These are phyloP conservation scores for Epistrophe eligans DNA, from an alignment of 2,888 invertebrate genomes.

Conservation along the genomic window DNA sequence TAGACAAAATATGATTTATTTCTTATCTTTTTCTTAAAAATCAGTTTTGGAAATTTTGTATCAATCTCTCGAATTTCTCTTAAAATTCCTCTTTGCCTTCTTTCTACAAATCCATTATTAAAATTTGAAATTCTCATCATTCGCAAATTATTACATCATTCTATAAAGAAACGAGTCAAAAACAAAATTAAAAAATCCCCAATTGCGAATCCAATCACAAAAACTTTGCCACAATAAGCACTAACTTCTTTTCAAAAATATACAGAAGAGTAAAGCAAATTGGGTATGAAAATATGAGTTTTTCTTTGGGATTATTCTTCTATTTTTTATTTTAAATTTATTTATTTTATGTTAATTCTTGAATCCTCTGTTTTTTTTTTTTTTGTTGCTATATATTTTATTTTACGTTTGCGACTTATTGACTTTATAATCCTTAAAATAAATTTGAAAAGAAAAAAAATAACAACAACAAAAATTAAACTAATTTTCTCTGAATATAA, in stretches of 20 bases:
- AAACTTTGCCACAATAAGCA: conserved; percentile 44
- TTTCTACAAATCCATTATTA: too few relatives aligned
- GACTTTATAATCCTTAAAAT: conserved; percentile 48
- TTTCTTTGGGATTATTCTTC: conserved; percentile 36
- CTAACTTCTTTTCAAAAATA: conserved; percentile 8
- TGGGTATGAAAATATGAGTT: background rate
- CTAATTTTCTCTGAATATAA: conserved; percentile 39
- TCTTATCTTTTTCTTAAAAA: too few relatives aligned
- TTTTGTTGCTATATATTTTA: conserved; percentile 28
- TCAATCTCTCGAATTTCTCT: too few relatives aligned
- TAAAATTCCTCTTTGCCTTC: too few relatives aligned
- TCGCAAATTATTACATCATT: too few relatives aligned
- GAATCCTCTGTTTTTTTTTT: conserved; percentile 51
- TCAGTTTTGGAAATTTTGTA: too few relatives aligned
- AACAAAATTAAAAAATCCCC: conserved; percentile 20
- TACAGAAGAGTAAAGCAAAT: background rate
- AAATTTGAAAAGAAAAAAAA: conserved; percentile 15
- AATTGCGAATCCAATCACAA: conserved; percentile 26
- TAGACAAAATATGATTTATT: too few relatives aligned
- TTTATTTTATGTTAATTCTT: conserved; percentile 68
- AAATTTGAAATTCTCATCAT: too few relatives aligned
- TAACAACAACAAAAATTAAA: conserved; percentile 1
- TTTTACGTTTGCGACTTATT: conserved; percentile 20
- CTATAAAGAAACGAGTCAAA: background rate
- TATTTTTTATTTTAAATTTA: conserved; percentile 2